These are phyloP conservation scores for Brachionus rotundiformis DNA, from an alignment of 1,140 invertebrate genomes.

Conservation along the genomic window DNA sequence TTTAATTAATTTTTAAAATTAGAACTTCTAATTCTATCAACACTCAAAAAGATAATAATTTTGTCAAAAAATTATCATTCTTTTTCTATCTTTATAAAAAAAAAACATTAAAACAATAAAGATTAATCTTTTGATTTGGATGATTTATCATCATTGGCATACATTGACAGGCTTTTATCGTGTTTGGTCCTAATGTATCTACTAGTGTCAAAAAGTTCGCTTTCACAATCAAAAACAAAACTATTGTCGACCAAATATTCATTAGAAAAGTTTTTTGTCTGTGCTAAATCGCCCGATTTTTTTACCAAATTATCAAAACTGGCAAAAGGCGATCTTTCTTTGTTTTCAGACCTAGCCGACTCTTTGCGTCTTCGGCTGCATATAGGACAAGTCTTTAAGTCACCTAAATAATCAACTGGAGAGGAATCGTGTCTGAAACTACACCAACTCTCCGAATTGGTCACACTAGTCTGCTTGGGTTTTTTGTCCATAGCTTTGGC, in stretches of 20 bases:
- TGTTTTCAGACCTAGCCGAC: neutral
- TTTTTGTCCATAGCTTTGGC: neutral
- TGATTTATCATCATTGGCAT: neutral
- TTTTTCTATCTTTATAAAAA: neutral
- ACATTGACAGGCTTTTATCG: constrained; percentile 11
- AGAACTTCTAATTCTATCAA: too few relatives aligned
- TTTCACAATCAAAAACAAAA: neutral
- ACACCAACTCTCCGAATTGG: neutral
- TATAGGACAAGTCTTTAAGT: constrained; percentile 8
- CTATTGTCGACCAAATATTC: constrained; percentile 27
- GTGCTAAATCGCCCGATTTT: neutral
- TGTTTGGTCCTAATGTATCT: neutral
- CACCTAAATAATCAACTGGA: neutral
- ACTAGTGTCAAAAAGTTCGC: neutral
- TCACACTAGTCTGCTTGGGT: neutral
- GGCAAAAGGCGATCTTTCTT: neutral
- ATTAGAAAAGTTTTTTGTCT: neutral
- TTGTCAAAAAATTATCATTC: neutral
- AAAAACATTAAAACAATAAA: neutral
- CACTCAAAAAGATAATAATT: too few relatives aligned
- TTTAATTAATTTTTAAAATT: too few relatives aligned
- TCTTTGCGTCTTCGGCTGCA: neutral
- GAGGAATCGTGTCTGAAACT: neutral
- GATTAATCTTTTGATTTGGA: neutral
- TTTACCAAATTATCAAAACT: constrained; percentile 9